phyloP scores from a whole-genome alignment of 1,140 invertebrate genomes.

The Drosophila sulfurigaster region DNA sequence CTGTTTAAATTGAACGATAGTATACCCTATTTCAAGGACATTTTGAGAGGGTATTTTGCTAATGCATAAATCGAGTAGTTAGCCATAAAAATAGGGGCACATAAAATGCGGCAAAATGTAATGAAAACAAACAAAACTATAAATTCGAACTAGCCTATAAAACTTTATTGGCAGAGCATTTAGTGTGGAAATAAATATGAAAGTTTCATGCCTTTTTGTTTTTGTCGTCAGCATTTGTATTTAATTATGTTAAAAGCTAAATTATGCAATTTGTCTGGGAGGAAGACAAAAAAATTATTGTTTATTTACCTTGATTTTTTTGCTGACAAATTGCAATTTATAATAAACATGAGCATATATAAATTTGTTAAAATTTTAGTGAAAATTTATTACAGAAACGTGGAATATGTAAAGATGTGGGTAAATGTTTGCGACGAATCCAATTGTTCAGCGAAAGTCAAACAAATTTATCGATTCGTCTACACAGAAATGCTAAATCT shows the following conservation, averaged over 20 bases:
- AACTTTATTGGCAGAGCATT: constrained; percentile 67
- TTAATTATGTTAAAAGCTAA: constrained; percentile 67
- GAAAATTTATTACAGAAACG: no score
- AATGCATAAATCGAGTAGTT: constrained; percentile 35
- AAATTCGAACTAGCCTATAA: constrained; percentile 61
- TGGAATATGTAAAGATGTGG: no score
- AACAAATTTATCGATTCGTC: no score
- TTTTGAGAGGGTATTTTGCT: constrained; percentile 8
- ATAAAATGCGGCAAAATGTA: constrained; percentile 67
- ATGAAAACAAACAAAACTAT: constrained; percentile 80
- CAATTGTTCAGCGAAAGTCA: no score
- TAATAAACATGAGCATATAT: neutral
- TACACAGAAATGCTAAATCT: no score
- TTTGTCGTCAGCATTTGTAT: constrained; percentile 23
- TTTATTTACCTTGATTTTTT: constrained; percentile 25
- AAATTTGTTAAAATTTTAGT: no score
- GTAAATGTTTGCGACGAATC: no score
- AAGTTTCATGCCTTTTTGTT: constrained; percentile 54
- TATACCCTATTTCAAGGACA: constrained; percentile 31
- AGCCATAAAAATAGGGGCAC: constrained; percentile 54
- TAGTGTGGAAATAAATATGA: constrained; percentile 65
- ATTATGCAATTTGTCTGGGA: constrained; percentile 29
- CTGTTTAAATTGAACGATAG: neutral
- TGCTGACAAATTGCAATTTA: neutral
- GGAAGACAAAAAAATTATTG: constrained; percentile 14